Evolutionary conservation across 2,888 invertebrate genomes (phyloP), one percentile per base, ranked within the genome.

Genomic region (Heliconius erato): DNA sequence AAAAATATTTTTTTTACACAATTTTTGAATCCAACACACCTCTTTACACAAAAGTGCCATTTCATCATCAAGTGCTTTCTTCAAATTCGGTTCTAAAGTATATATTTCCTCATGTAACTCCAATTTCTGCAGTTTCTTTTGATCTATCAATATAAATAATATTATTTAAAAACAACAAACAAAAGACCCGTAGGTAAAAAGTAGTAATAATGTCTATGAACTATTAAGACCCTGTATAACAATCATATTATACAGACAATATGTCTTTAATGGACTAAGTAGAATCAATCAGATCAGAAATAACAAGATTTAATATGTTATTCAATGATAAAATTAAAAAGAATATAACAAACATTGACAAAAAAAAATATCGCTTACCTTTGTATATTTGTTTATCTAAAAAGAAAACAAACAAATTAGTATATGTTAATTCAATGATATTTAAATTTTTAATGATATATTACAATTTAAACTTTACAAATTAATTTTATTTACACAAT

Each of bases 351-450:
- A 32, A 32, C 23, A 26, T 72, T 72, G 11, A 19, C 5, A 28
- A 28, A 28, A 32, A 32, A 4, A 28, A 44, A 40, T 68, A 19
- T 65, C n/a, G 83, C 85, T 86, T 84, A 86, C 86, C 79, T 32
- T 76, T 82, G 65, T 82, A 79, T 12, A 83, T 49, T 28, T 80
- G 79, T 44, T 86, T 86, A 85, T 85, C 86, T 86, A 85, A 59
- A 86, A 86, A 72, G 68, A 81, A 80, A 71, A 79, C 14, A 71
- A 78, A 63, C 11, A 28, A 6, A 26, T 72, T 16, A 72, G 44
- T n/a, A 71, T n/a, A n/a, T 40, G 35, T 71, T n/a, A n/a, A 63
- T 63, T n/a, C n/a, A 63, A 63, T 63, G n/a, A 2, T n/a, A n/a
- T n/a, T 63, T 63, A n/a, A 63, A 63, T 63, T n/a, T 63, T 63